phyloP scores from a whole-genome alignment of 2,113 vertebrate genomes.

The Anseranas semipalmata region DNA sequence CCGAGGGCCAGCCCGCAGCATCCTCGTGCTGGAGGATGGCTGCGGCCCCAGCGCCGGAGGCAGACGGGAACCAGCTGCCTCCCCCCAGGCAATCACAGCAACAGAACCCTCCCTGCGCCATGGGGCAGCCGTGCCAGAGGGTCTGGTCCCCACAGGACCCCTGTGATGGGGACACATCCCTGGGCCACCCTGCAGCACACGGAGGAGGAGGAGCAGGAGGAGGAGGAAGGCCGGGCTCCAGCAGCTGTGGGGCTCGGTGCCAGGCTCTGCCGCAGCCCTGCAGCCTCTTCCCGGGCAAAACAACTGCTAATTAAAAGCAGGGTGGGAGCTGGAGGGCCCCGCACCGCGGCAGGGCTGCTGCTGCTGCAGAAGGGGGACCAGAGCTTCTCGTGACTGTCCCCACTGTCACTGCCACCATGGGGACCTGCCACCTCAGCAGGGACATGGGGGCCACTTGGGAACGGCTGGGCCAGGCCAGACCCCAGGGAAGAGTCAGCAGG shows the following conservation, averaged over 20 bases:
- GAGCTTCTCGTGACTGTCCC: neutral
- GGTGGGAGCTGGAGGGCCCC: neutral
- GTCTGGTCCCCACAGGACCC: neutral
- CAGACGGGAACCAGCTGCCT: neutral
- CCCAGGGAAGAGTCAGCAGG: neutral
- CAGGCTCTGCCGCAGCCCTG: neutral
- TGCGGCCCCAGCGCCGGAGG: too few species aligned
- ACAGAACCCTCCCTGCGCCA: neutral
- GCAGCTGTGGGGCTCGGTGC: neutral
- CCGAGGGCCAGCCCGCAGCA: too few species aligned
- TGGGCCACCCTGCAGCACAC: accelerated
- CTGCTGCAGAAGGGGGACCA: neutral
- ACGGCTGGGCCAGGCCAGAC: accelerated
- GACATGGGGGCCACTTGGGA: neutral
- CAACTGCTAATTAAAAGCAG: neutral
- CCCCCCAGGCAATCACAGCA: neutral
- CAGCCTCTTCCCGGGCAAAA: neutral
- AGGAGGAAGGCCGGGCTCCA: neutral
- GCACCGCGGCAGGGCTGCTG: accelerated
- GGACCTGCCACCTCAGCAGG: neutral
- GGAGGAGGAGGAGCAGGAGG: too few species aligned
- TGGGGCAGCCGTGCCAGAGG: neutral
- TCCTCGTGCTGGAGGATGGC: too few species aligned
- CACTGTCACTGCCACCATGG: accelerated
- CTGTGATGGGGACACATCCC: neutral